Evolutionary conservation across 1,140 invertebrate genomes (phyloP), one percentile per base, ranked within the genome.

Genomic region (Drosophila azteca): DNA sequence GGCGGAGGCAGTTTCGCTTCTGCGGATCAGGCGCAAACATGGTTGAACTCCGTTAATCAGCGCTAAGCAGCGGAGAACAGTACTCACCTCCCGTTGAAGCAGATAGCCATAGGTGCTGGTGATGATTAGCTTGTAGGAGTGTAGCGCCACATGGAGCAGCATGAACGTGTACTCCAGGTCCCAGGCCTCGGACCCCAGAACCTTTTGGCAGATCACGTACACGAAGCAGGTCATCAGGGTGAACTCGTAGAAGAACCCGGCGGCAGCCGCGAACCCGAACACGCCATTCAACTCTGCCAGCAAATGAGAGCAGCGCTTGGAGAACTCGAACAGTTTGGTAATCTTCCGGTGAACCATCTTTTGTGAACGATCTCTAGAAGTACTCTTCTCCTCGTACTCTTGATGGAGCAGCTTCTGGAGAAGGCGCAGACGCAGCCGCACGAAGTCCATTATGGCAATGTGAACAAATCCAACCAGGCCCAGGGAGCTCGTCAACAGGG

Each of bases 181-280:
- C 50, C 67, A 66, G 0, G 57, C 6, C 46, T 80, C 65, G 0
- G 53, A 13, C 15, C 48, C 59, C 3, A 89, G 59, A 3, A 85
- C n/a, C n/a, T 87, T 89, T 15, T 90, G 81, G 35, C 84, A 90
- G 8, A 90, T 58, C 24, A 90, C 51, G 44, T 83, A 90, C 6
- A 79, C 74, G 17, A 87, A 77, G 46, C 68, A 76, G 44, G 89
- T 90, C 74, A 83, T 76, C n/a, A 90, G 58, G 0, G 71, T 73
- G 11, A 90, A 90, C 46, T 90, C 89, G 50, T 90, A 82, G 44
- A 90, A 90, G 2, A 90, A 35, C 1, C 80, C 81, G 2, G 74
- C 60, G 11, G 70, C 81, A 8, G 65, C 67, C 2, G 72, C 63
- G 45, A 71, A 70, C 6, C 76, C 64, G 43, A 77, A 87, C 1